phyloP scores from a whole-genome alignment of 2,888 invertebrate species.

The Diarsia brunnea region DNA sequence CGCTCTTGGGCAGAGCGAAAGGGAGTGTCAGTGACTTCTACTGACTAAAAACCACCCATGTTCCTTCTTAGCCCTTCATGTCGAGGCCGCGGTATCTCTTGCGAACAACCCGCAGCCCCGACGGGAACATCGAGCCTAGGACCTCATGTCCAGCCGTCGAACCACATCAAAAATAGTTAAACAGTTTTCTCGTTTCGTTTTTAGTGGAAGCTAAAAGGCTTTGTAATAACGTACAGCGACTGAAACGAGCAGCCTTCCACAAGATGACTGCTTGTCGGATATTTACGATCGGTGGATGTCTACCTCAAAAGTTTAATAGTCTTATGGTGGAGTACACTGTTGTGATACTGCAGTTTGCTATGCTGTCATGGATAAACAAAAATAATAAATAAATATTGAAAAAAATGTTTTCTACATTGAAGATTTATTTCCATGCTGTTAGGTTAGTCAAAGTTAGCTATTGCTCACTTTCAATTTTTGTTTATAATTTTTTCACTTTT shows the following conservation, averaged over 20 bases:
- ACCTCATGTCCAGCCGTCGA: too few relatives aligned
- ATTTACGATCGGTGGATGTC: conserved; percentile 22
- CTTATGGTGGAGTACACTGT: conserved; percentile 8
- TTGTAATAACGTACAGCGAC: conserved; percentile 41
- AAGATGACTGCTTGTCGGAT: conserved; percentile 38
- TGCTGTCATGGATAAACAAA: neutral
- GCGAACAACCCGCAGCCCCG: too few relatives aligned
- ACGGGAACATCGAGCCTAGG: too few relatives aligned
- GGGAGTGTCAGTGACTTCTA: too few relatives aligned
- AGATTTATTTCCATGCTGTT: neutral
- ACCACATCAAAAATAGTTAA: neutral
- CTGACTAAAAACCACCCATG: too few relatives aligned
- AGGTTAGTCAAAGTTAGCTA: neutral
- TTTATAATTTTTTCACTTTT: too few relatives aligned
- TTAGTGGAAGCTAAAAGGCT: conserved; percentile 36
- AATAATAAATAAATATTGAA: neutral
- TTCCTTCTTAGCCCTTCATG: too few relatives aligned
- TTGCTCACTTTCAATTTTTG: too few relatives aligned
- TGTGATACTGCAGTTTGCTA: conserved; percentile 26
- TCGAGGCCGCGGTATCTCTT: too few relatives aligned
- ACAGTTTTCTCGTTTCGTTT: neutral
- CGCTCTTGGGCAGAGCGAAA: too few relatives aligned
- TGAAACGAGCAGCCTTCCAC: conserved; percentile 35
- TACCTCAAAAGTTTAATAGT: conserved; percentile 24
- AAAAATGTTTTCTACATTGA: too few relatives aligned